Base-by-base conservation (phyloP, 2,797 vertebrate genomes). In the Neostethus bicornis region DNA sequence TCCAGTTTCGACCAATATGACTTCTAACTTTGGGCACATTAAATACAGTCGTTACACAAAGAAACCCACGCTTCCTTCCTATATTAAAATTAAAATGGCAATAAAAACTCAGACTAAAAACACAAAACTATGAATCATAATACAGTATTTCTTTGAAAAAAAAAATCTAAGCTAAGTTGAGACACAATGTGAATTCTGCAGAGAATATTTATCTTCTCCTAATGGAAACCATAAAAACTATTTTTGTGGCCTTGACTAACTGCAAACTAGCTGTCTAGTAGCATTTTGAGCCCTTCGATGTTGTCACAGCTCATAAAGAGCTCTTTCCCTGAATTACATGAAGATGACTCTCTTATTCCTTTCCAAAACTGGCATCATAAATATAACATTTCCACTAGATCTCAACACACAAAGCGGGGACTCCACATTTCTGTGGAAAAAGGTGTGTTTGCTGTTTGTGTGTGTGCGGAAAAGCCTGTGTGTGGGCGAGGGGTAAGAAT, bases 401-500 rank as follows among this genome's bases (percentile, higher is more conserved):
- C 20, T 12, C 7, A 21, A 1, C 38, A 42, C 50, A 20, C 29
- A 28, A 24, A 35, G 46, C 12, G 56, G 34, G 61, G 63, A 44
- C 21, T 58, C 41, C 51, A 38, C 44, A 28, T 46, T 34, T 32
- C 48, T 31, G 32, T 61, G 49, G 51, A 42, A 11, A 14, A 60
- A 20, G 17, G 41, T 59, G 51, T 63, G 60, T 44, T 35, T 50
- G 38, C 37, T 35, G 21, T 34, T 16, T 44, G 28, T 74, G 61
- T 63, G 51, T 58, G 43, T 70, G 32, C 66, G 28, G 56, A 31
- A 58, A 51, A 48, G 66, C 41, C 54, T 48, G 67, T 79, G 79
- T 81, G 78, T 77, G 85, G 78, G 81, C 63, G 70, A 61, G 19
- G 54, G 55, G 70, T 47, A 76, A 60, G 66, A 81, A 84, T 84